Evolutionary conservation across 2,888 invertebrate genomes (phyloP), one percentile per base, ranked within the genome.

Genomic region (Orchesellides sinensis): DNA sequence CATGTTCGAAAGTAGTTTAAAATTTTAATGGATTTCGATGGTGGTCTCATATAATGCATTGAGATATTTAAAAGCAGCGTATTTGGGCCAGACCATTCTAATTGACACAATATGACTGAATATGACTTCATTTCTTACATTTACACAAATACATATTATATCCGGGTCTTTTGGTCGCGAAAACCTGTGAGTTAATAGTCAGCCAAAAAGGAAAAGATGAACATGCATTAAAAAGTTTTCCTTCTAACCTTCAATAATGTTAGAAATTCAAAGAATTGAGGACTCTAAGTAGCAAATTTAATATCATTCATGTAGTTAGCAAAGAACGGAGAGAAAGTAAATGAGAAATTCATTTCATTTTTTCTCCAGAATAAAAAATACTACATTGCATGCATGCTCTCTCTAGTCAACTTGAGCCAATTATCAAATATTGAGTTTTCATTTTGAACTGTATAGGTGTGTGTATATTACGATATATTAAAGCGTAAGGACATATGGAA

Each of bases 401-500:
- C n/a, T n/a, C n/a, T n/a, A n/a, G n/a, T 40, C 6, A n/a, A 68
- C 69, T 78, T 59, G 47, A 23, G 19, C 61, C 35, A 69, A 69
- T 40, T 61, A 79, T 79, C 70, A 63, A 70, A 79, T 70, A 66
- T 66, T 75, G 52, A 29, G 27, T 25, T 52, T 66, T 49, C 32
- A 61, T 52, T 10, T 32, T n/a, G n/a, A n/a, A n/a, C n/a, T n/a
- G n/a, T n/a, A n/a, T n/a, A n/a, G n/a, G n/a, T n/a, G n/a, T n/a
- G n/a, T n/a, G n/a, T n/a, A n/a, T n/a, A n/a, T n/a, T n/a, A n/a
- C n/a, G n/a, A n/a, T n/a, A n/a, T n/a, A n/a, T n/a, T n/a, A n/a
- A n/a, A n/a, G n/a, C n/a, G 29, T 27, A 40, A 1, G 59, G n/a
- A 17, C 21, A 32, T 6, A 32, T 54, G 77, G 29, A 65, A 63